A percentile compares a stretch with the other conserved stretches of the same genome.
phyloP scores from a whole-genome alignment of 2,113 vertebrate species.

The Alethe diademata region DNA sequence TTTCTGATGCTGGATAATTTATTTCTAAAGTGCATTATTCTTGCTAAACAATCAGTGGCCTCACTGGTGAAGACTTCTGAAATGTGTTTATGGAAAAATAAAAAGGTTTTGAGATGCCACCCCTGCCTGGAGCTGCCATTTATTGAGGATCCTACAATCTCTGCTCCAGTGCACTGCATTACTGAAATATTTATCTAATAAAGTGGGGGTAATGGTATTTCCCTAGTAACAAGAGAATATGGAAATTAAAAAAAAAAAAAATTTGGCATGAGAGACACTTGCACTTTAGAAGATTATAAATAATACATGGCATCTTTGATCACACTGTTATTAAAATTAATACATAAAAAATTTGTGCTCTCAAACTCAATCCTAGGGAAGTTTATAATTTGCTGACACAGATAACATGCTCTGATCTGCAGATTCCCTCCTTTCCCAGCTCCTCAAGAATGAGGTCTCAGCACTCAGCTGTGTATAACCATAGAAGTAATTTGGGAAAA shows the following conservation, averaged over 20 bases:
- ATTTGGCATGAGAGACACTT: fast-evolving
- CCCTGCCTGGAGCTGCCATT: neutral
- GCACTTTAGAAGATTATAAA: neutral
- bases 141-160: neutral
- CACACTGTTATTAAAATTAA: neutral
- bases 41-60: neutral
- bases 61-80: neutral
- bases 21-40: neutral
- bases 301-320: neutral
- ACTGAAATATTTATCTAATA: neutral
- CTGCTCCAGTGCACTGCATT: neutral
- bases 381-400: neutral
- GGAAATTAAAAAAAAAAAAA: neutral
- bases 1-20: neutral
- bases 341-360: neutral
- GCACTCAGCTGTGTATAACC: neutral
- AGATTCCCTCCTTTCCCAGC: neutral
- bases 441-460: neutral
- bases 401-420: neutral
- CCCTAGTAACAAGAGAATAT: neutral
- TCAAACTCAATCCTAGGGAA: neutral
- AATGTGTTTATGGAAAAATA: neutral
- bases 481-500: neutral
- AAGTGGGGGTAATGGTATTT: neutral
- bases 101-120: neutral